These are phyloP conservation scores for Sitta carolinensis DNA, from an alignment of 2,797 vertebrate genomes.

Conservation along the genomic window DNA sequence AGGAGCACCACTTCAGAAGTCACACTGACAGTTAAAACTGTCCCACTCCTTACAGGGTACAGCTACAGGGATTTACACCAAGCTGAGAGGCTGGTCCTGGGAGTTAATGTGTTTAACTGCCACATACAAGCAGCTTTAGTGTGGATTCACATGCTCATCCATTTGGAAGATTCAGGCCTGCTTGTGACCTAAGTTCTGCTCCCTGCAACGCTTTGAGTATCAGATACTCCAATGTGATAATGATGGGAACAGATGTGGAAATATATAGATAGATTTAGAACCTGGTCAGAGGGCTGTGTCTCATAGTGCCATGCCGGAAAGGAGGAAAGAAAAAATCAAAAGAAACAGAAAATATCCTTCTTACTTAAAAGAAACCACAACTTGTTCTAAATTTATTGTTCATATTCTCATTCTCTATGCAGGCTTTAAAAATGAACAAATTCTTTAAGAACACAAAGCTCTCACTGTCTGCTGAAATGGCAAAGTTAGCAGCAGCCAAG, in stretches of 20 bases:
- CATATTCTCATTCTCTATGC: not conserved
- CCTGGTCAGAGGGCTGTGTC: not conserved
- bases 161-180: not conserved
- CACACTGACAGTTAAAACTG: not conserved
- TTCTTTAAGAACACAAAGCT: constrained; percentile 31
- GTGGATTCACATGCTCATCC: not conserved
- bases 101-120: not conserved
- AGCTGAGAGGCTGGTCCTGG: not conserved
- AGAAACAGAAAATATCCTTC: not conserved
- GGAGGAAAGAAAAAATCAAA: not conserved
- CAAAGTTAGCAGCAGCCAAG: constrained; percentile 35
- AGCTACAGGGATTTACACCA: not conserved
- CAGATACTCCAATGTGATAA: not conserved
- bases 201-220: not conserved
- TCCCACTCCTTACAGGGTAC: not conserved
- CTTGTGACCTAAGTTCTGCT: not conserved
- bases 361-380: constrained; percentile 18
- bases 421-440: not conserved
- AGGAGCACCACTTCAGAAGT: not conserved
- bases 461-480: constrained; percentile 66
- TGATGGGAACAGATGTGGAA: not conserved
- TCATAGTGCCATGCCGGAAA: not conserved
- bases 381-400: constrained; percentile 28
- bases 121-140: not conserved
- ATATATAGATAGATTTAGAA: not conserved